Percentiles rank a stretch among this genome's conserved stretches.
Conservation (phyloP, 2,888 invertebrate species). For the Scaptomyza tumidula region DNA sequence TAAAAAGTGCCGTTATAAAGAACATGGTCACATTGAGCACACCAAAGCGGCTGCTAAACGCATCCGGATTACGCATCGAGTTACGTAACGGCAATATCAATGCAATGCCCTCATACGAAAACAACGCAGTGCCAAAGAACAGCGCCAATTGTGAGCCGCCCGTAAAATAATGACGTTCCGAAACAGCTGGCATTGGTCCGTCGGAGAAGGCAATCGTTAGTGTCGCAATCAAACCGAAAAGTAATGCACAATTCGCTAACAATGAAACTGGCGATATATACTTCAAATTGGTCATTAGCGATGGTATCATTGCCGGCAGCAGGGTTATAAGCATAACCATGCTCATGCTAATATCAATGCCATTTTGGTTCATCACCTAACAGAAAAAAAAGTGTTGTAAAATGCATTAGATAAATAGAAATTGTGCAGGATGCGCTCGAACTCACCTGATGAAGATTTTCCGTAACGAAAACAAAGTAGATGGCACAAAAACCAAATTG, state of each 20-base stretch:
- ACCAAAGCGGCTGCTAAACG: slow-evolving; percentile 92
- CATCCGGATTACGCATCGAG: slow-evolving; percentile 92
- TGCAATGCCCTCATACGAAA: slow-evolving; percentile 98
- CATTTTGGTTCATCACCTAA: slow-evolving; percentile 85
- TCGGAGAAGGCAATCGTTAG: slow-evolving; percentile 91
- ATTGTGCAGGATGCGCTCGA: neutral
- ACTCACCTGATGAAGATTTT: slow-evolving; percentile 89
- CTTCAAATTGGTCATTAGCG: slow-evolving; percentile 81
- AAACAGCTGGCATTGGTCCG: slow-evolving; percentile 87
- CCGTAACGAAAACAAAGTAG: slow-evolving; percentile 96
- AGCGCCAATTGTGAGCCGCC: slow-evolving; percentile 89
- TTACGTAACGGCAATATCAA: slow-evolving; percentile 95
- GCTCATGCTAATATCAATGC: slow-evolving; percentile 70
- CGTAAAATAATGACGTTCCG: slow-evolving; percentile 87
- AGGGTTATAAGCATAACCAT: slow-evolving; percentile 78
- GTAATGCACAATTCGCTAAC: slow-evolving; percentile 90
- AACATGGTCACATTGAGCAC: slow-evolving; percentile 95
- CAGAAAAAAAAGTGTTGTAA: slow-evolving; percentile 9
- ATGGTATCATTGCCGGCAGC: slow-evolving; percentile 81
- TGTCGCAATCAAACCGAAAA: slow-evolving; percentile 89
- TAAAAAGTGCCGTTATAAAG: slow-evolving; percentile 91
- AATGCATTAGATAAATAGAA: slow-evolving; percentile 2
- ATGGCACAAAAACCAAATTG: slow-evolving; percentile 99
- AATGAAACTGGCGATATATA: slow-evolving; percentile 89
- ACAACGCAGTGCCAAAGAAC: slow-evolving; percentile 97